A percentile compares a stretch with the other conserved stretches of the same genome.
These are phyloP conservation scores for Chelonia mydas DNA, from an alignment of 2,797 vertebrate species.

Conservation along the genomic window DNA sequence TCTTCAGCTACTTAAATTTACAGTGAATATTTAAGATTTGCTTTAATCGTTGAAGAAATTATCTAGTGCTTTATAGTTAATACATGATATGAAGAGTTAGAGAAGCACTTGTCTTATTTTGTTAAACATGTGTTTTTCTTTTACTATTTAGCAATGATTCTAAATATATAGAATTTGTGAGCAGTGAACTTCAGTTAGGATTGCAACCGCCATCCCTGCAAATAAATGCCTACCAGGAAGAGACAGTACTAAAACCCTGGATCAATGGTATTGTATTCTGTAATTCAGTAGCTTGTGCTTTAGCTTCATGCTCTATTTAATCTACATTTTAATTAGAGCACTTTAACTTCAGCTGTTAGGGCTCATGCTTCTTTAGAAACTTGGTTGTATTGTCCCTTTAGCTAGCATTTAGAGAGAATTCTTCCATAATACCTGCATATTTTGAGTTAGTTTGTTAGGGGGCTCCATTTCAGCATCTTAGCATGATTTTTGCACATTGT, in stretches of 20 bases:
- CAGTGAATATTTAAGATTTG: background rate
- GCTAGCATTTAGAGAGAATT: no score
- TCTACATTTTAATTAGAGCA: no score
- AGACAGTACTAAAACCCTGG: constrained; percentile 44
- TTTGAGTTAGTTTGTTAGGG: background rate
- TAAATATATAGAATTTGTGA: constrained; percentile 34
- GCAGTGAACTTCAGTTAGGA: constrained; percentile 40
- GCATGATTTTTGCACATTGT: background rate
- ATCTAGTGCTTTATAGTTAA: background rate
- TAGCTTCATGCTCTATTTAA: no score
- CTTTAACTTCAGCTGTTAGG: background rate
- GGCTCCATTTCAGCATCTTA: background rate
- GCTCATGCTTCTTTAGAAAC: background rate
- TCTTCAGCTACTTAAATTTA: background rate
- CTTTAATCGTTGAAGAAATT: background rate
- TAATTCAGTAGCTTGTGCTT: no score
- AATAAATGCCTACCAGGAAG: constrained; percentile 39
- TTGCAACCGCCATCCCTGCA: background rate
- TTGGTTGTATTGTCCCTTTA: background rate
- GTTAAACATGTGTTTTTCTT: constrained; percentile 3
- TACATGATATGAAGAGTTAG: background rate
- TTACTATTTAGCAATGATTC: constrained; percentile 60
- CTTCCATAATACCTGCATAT: background rate
- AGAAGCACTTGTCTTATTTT: background rate
- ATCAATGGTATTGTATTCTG: constrained; percentile 74